Percentiles rank a stretch among this genome's conserved stretches.
phyloP scores from a whole-genome alignment of 2,113 vertebrate species.

The Archilochus colubris region DNA sequence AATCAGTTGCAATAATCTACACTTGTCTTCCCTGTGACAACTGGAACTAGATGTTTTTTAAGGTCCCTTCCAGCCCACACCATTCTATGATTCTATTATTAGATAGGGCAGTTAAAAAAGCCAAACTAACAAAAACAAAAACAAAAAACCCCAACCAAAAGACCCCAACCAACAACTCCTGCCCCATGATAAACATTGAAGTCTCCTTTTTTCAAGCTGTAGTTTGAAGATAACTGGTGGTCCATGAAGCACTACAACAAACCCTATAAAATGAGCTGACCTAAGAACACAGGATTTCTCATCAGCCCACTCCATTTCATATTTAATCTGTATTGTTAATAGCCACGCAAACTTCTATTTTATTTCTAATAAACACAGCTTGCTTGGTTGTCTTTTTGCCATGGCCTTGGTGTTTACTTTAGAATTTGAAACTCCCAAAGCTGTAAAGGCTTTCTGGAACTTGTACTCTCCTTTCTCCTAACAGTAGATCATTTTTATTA shows the following conservation, averaged over 20 bases:
- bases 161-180: not conserved
- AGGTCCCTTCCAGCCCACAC: too few relatives aligned
- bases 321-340: not conserved
- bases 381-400: not conserved
- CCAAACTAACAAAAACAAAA: too few relatives aligned
- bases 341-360: not conserved
- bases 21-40: not conserved
- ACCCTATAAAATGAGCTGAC: not conserved
- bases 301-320: not conserved
- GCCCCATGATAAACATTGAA: not conserved
- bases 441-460: not conserved
- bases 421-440: not conserved
- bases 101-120: not conserved
- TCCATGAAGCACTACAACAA: not conserved
- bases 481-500: not conserved
- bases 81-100: too few relatives aligned
- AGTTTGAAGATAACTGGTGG: not conserved
- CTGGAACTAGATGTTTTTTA: not conserved
- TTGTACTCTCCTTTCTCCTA: not conserved
- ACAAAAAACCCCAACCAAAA: too few relatives aligned
- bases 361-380: not conserved
- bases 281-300: not conserved
- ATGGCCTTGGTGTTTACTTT: not conserved
- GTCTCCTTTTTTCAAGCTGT: not conserved
- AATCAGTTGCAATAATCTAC: not conserved